A percentile compares a stretch with the other conserved stretches of the same genome.
Conservation (phyloP, 2,113 vertebrate genomes). For the Noturus placidus region DNA sequence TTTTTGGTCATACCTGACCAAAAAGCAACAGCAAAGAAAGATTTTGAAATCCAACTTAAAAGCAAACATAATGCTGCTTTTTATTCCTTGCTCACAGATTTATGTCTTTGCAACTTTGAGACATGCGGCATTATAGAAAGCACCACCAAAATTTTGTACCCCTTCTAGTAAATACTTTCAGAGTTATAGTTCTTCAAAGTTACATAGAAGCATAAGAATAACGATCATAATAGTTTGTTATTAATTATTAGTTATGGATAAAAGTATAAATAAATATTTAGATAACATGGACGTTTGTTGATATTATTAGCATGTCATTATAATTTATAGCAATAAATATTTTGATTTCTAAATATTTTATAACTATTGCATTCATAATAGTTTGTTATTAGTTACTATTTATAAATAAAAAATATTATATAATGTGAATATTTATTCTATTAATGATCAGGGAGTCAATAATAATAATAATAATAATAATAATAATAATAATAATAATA, state of each 20-base stretch:
- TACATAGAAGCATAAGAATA: neutral
- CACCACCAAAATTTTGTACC: neutral
- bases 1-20: constrained; percentile 91
- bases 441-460: neutral
- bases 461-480: neutral
- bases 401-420: neutral
- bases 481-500: too few species aligned
- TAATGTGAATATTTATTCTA: neutral
- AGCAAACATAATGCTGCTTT: neutral
- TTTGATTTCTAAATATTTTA: neutral
- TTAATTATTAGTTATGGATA: neutral
- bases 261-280: neutral
- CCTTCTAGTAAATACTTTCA: neutral
- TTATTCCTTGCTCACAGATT: neutral
- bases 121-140: neutral
- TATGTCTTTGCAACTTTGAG: neutral
- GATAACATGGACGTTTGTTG: neutral
- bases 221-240: neutral
- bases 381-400: neutral
- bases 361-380: neutral
- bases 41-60: neutral
- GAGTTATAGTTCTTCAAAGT: neutral
- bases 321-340: neutral
- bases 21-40: constrained; percentile 1
- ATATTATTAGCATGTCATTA: neutral